A percentile compares a stretch with the other conserved stretches of the same genome.
phyloP scores from a whole-genome alignment of 2,113 vertebrate species.

The Peromyscus leucopus region DNA sequence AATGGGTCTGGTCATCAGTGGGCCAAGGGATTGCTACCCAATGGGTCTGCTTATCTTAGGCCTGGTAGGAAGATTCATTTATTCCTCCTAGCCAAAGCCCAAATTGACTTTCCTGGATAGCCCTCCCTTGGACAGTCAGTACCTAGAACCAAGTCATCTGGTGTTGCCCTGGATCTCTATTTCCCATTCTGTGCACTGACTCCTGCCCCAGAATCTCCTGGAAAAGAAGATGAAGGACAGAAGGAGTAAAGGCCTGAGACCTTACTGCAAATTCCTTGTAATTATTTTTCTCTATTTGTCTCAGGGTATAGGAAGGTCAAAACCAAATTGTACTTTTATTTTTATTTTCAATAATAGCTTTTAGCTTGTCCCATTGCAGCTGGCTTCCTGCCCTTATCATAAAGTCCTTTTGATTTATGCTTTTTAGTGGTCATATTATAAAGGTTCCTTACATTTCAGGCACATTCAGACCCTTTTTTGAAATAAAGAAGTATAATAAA shows the following conservation, averaged over 20 bases:
- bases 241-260: background rate
- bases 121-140: background rate
- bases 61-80: background rate
- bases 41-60: background rate
- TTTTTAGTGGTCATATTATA: background rate
- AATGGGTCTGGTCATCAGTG: too few species aligned
- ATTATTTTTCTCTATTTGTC: conserved; percentile 15
- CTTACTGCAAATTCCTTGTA: background rate
- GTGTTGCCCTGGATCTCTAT: background rate
- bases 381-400: background rate
- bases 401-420: background rate
- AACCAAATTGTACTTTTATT: conserved; percentile 33
- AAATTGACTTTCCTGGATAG: background rate
- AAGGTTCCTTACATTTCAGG: background rate
- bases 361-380: background rate
- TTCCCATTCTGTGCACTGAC: background rate
- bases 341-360: background rate
- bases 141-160: background rate
- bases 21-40: too few species aligned
- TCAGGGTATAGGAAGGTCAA: conserved; percentile 47
- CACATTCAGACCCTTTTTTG: background rate
- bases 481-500: background rate
- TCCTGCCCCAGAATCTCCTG: background rate
- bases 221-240: background rate
- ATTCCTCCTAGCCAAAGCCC: background rate